phyloP scores from a whole-genome alignment of 2,888 invertebrate species.

The Phytoseiulus persimilis region DNA sequence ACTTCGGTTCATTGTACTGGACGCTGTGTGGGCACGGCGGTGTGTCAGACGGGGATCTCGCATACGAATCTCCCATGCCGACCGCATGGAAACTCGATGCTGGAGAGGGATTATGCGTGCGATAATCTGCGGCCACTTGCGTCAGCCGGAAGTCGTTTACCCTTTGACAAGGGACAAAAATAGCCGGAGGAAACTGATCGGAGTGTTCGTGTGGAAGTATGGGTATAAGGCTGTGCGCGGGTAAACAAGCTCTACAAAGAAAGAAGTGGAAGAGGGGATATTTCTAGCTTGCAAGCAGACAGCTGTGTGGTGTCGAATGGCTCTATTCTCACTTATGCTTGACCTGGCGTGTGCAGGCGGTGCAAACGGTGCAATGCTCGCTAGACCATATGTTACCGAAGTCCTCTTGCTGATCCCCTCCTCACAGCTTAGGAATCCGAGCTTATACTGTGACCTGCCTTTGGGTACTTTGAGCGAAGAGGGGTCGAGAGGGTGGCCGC shows the following conservation, averaged over 20 bases:
- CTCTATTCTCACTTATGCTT: slow-evolving; percentile 5
- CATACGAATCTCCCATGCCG: background rate
- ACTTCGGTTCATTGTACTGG: no score
- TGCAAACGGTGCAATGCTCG: background rate
- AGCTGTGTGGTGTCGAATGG: background rate
- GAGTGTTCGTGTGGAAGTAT: background rate
- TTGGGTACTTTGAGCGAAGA: background rate
- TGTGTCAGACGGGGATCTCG: background rate
- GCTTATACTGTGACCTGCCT: background rate
- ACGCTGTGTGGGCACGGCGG: background rate
- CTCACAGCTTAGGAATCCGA: slow-evolving; percentile 5
- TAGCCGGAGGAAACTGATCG: background rate
- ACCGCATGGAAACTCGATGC: background rate
- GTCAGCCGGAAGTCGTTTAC: background rate
- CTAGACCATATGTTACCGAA: background rate
- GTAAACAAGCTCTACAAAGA: background rate
- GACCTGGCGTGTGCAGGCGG: slow-evolving; percentile 5
- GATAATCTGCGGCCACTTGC: background rate
- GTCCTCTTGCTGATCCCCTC: background rate
- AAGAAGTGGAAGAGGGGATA: background rate
- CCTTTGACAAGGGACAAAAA: background rate
- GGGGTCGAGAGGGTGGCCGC: background rate
- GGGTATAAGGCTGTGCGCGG: background rate
- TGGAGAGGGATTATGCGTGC: background rate
- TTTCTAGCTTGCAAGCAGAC: background rate